Conservation (phyloP, 2,888 invertebrate genomes). For the Gortyna flavago region DNA sequence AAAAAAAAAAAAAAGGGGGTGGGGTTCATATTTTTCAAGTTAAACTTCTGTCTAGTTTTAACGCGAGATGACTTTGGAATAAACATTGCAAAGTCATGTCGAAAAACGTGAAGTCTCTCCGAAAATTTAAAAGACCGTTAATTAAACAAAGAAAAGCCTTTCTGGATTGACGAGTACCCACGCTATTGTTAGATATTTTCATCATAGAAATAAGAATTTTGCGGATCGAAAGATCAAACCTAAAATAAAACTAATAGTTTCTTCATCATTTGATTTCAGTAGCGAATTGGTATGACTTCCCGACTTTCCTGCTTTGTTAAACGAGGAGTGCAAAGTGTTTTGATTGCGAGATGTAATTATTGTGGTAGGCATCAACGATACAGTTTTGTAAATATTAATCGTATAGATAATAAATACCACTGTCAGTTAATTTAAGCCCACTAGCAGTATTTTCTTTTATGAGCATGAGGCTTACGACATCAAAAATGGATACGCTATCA, state of each 20-base stretch:
- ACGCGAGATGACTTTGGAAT: not conserved
- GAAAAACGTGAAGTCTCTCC: not conserved
- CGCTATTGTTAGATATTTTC: not conserved
- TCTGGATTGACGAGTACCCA: not conserved
- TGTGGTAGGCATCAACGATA: not conserved
- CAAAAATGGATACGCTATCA: not conserved
- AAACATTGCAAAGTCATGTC: not conserved
- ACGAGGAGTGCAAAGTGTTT: not conserved
- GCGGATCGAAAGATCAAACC: not conserved
- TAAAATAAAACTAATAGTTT: not conserved
- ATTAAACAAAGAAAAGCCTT: not conserved
- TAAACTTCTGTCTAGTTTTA: not conserved
- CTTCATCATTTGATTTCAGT: not conserved
- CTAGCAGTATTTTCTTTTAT: not conserved
- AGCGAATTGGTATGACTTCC: not conserved
- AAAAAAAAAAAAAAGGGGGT: too few species aligned
- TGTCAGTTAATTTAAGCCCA: not conserved
- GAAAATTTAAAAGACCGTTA: not conserved
- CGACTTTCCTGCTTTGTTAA: not conserved
- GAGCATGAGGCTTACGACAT: not conserved
- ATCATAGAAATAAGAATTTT: not conserved
- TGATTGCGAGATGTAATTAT: not conserved
- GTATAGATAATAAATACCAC: not conserved
- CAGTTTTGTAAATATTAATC: not conserved
- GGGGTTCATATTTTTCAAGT: not conserved